A percentile compares a stretch with the other conserved stretches of the same genome.
phyloP scores from a whole-genome alignment of 2,888 invertebrate species.

The Coelinius sp. region DNA sequence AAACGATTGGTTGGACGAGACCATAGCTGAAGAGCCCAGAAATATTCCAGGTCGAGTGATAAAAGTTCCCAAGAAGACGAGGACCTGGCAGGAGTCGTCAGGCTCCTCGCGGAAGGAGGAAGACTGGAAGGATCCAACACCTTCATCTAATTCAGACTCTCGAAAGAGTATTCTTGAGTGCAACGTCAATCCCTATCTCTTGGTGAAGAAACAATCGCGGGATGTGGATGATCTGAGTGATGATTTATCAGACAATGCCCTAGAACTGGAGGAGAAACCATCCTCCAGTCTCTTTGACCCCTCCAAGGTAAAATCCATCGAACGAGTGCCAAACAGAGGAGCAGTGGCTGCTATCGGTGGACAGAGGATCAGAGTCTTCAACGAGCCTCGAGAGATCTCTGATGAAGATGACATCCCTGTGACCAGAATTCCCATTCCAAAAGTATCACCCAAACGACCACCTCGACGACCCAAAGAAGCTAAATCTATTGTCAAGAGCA shows the following conservation, averaged over 20 bases:
- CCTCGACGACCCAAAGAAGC: conserved; percentile 74
- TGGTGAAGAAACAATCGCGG: conserved; percentile 74
- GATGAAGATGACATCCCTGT: conserved; percentile 55
- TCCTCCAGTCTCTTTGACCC: conserved; percentile 63
- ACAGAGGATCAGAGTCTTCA: conserved; percentile 78
- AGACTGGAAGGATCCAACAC: conserved; percentile 46
- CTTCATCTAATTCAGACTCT: conserved; percentile 46
- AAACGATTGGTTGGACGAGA: conserved; percentile 50
- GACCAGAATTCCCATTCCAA: conserved; percentile 66
- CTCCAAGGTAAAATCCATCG: conserved; percentile 68
- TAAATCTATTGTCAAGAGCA: conserved; percentile 61
- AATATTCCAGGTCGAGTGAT: conserved; percentile 48
- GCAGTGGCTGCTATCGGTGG: conserved; percentile 76
- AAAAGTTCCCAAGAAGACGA: conserved; percentile 49
- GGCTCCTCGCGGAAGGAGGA: conserved; percentile 38
- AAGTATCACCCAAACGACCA: conserved; percentile 76
- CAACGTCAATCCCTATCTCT: conserved; percentile 87
- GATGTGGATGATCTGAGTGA: conserved; percentile 68
- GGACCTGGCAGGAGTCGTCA: conserved; percentile 52
- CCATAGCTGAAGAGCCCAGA: conserved; percentile 38
- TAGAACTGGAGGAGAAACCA: conserved; percentile 47
- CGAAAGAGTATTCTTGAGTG: conserved; percentile 84
- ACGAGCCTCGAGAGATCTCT: conserved; percentile 68
- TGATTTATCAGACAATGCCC: conserved; percentile 66
- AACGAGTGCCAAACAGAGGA: conserved; percentile 63